These are phyloP conservation scores for Darevskia mixta DNA, from an alignment of 2,797 vertebrate species.

Conservation along the genomic window DNA sequence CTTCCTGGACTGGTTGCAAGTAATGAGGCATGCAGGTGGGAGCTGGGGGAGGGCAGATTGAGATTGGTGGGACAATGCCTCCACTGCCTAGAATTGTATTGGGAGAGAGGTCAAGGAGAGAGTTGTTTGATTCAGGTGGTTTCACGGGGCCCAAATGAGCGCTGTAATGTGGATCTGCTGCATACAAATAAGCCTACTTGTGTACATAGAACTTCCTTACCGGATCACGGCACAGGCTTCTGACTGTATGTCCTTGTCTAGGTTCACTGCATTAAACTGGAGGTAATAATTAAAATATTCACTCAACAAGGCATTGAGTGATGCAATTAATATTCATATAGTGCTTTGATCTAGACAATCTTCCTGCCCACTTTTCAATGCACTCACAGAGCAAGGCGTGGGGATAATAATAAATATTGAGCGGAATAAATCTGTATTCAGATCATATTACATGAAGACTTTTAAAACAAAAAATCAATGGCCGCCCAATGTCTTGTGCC, in stretches of 20 bases:
- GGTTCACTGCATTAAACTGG: background rate
- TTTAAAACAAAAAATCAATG: constrained; percentile 17
- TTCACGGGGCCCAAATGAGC: background rate
- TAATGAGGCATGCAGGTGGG: too few relatives aligned
- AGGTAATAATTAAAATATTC: constrained; percentile 13
- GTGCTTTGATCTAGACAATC: background rate
- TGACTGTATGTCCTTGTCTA: constrained; percentile 1
- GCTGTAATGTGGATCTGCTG: background rate
- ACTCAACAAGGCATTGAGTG: background rate
- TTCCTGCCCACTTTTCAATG: background rate
- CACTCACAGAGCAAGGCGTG: background rate
- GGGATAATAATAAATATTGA: background rate
- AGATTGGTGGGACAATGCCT: too few relatives aligned
- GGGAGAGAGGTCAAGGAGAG: background rate
- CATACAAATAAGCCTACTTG: background rate
- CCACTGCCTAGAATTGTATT: background rate
- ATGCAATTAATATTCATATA: constrained; percentile 26
- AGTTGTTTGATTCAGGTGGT: background rate
- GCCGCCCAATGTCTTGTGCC: background rate
- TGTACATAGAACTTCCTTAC: background rate
- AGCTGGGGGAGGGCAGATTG: too few relatives aligned
- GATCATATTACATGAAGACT: constrained; percentile 3
- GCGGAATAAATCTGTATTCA: background rate
- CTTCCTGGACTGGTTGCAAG: too few relatives aligned
- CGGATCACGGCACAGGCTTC: background rate